Evolutionary conservation across 2,797 vertebrate species (phyloP).

Genomic region (Bovichtus diacanthus): DNA sequence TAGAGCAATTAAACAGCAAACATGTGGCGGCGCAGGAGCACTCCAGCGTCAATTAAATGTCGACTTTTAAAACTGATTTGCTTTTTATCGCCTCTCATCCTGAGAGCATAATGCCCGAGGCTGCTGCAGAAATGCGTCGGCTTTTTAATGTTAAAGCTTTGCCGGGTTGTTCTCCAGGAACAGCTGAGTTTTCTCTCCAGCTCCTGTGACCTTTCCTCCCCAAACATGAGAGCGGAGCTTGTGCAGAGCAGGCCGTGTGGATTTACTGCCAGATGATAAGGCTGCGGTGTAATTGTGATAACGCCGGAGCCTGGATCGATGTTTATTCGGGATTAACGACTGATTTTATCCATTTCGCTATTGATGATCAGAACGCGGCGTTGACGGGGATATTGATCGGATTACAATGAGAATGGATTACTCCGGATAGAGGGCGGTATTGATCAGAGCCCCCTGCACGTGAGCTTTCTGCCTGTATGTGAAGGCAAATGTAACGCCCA

Average conservation of each 20-base stretch:
- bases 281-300: constrained; percentile 28
- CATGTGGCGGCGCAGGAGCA: not conserved
- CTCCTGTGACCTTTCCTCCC: constrained; percentile 35
- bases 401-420: constrained; percentile 68
- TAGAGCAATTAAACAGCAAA: constrained; percentile 14
- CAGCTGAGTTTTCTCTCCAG: not conserved
- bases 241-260: not conserved
- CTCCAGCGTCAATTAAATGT: constrained; percentile 28
- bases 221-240: not conserved
- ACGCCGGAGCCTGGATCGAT: constrained; percentile 44
- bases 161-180: constrained; percentile 7
- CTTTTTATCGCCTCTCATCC: constrained; percentile 15
- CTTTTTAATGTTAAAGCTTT: constrained; percentile 6
- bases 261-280: constrained; percentile 19
- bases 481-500: not conserved
- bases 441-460: constrained; percentile 32
- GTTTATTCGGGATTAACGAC: constrained; percentile 65
- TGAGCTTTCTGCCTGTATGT: not conserved
- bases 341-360: constrained; percentile 45
- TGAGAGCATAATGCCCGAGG: not conserved
- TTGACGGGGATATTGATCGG: constrained; percentile 47
- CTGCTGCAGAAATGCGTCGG: not conserved
- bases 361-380: constrained; percentile 62
- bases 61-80: constrained; percentile 14
- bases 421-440: constrained; percentile 42